Base-by-base conservation (phyloP, 2,888 invertebrate species). In the Acleris sparsana region DNA sequence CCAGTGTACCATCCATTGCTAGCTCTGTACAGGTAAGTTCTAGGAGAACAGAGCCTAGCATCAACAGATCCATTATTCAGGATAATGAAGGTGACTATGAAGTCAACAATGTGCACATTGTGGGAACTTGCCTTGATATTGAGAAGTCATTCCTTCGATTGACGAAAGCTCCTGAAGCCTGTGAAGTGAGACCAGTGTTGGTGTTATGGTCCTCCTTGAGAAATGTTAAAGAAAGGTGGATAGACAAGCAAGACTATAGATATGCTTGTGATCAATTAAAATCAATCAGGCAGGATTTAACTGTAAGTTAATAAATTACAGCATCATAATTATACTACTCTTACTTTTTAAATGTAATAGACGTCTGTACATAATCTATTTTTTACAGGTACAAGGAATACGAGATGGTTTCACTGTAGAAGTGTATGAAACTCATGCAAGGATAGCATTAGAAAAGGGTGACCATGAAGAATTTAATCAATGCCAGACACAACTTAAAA, bases 401-500 rank as follows among this genome's bases (percentile, higher is more conserved):
- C 93, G 99, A 74, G 97, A 99, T 92, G 94, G 94, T 72, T 99
- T 99, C 83, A 99, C 99, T 62, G 96, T 99, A n/a, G 95, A 97
- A 82, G 99, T 99, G 13, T 99, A 99, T 92, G 99, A 99, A 93
- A 99, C 98, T 4, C 99, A 99, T 93, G 99, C 99, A 5, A 94
- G 99, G 63, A 98, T 99, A 80, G 99, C 99, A 58, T 94, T 99
- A 85, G 99, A 99, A 87, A 99, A 97, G 91, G 98, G 98, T 61
- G 99, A 99, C 84, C 98, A 99, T 85, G 99, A 99, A 83, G 99
- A 99, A 86, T 99, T 99, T 85, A 99, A 99, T 93, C 99, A 99
- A 88, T 99, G 99, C 85, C 99, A 99, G 92, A 98, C 99, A 16
- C 99, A 99, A 91, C 93, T 99, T 62, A 97, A 97, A 93, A 97